Evolutionary conservation across 2,113 vertebrate genomes (phyloP), one percentile per base, ranked within the genome.

Genomic region (Ophiodon elongatus): DNA sequence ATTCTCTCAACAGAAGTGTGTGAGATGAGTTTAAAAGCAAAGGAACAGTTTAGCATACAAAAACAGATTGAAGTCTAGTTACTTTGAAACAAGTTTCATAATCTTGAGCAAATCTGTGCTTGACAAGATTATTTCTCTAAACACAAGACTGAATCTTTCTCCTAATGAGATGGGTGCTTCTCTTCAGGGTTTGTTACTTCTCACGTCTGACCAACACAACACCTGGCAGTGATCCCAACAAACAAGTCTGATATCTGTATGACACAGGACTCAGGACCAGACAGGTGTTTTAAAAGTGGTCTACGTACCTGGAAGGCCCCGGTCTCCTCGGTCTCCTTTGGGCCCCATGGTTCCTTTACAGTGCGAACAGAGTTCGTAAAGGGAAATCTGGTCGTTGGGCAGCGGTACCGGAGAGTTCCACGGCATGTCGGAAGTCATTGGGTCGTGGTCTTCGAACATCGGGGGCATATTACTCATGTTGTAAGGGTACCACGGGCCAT

Each of bases 241-340:
- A n/a, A 13, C n/a, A n/a, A 4, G 14, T 43, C 27, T 43, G 39
- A 25, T 2, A 37, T n/a, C 33, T 57, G 4, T 11, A 27, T 14
- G 11, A 4, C 14, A 57, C 1, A 15, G 60, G 59, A 1, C 45
- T 17, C 45, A 6, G 19, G 19, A 64, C 52, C 35, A 31, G 23
- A 73, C 6, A 10, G n/a, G 19, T 31, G 1, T 27, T 25, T n/a
- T 8, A n/a, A 35, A 50, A 47, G 11, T 33, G 17, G 29, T 69
- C 3, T 6, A 66, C 64, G 0, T 84, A 91, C 95, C 95, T 94
- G 91, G 79, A 15, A 60, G 82, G 29, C 95, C 95, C 31, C 83
- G 59, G 84, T 92, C 91, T 66, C 95, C 95, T 0, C 15, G 66
- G 45, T 94, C 92, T 31, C 95, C 95, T 83, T 96, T 95, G 74